These are phyloP conservation scores for Psammodynastes pulverulentus DNA, from an alignment of 2,113 vertebrate species.

Conservation along the genomic window DNA sequence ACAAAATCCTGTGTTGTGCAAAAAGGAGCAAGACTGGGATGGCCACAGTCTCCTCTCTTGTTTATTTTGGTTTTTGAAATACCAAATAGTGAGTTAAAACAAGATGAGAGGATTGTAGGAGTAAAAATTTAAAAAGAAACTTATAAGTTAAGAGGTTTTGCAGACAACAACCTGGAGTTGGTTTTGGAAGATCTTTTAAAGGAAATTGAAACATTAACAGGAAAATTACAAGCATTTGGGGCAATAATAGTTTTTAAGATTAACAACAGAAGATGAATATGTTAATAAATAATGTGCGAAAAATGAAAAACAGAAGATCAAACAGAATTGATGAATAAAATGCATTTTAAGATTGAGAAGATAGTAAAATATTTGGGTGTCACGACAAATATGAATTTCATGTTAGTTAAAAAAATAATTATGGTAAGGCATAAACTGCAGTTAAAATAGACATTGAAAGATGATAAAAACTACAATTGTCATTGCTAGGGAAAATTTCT, in stretches of 20 bases:
- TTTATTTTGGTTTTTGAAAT: not conserved
- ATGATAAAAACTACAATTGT: not conserved
- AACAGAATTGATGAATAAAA: not conserved
- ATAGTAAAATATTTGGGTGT: not conserved
- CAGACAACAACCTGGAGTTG: not conserved
- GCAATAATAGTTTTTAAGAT: not conserved
- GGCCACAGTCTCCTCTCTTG: not conserved
- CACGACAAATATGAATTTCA: not conserved
- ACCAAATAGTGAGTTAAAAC: not conserved
- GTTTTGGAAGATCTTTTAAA: not conserved
- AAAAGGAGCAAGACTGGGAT: not conserved
- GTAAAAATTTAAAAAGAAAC: not conserved
- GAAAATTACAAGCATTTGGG: not conserved
- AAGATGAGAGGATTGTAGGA: not conserved
- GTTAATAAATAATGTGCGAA: not conserved
- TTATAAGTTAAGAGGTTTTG: not conserved
- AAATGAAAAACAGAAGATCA: not conserved
- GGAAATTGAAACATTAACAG: not conserved
- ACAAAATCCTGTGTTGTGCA: no score
- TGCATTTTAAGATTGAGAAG: not conserved
- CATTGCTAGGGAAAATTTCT: not conserved
- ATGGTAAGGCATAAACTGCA: not conserved
- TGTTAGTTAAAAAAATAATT: not conserved
- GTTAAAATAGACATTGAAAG: not conserved
- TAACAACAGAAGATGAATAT: not conserved